Base-by-base conservation (phyloP, 2,888 invertebrate species). In the Calliopum simillimum region DNA sequence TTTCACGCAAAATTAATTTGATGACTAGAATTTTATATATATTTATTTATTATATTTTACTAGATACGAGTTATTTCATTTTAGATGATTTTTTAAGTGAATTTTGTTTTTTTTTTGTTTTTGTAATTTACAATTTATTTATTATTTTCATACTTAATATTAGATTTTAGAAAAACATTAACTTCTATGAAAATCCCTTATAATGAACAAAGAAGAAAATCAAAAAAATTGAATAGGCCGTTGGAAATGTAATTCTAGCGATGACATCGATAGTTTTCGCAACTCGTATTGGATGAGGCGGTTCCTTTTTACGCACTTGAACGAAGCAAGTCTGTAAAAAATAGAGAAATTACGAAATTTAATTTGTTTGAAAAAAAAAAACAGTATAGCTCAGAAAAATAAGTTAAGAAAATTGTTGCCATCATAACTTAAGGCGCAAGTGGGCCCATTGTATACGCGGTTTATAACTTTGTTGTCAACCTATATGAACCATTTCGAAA, bases 151-250 rank as follows among this genome's bases (percentile, higher is more conserved):
- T 46, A 63, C 11, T 53, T 76, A 76, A 49, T 13, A 43, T 65
- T 70, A 51, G 23, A 21, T 69, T 67, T 64, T 70, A 16, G 66
- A 67, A 58, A 58, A 67, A 67, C 69, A 64, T 65, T 74, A 73
- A 69, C 74, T 74, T 79, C 83, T 86, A 86, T 80, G 86, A 86
- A 82, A 93, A 93, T 88, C 93, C 94, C 88, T 94, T 95, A 89
- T 96, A 96, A 89, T 95, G 95, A 84, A 95, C 94, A 89, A 97
- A 97, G 90, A 97, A 97, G 89, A 96, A 96, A 86, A 95, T 93
- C 83, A 97, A 92, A 89, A 97, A 97, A 86, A 96, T 92, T 85
- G 95, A 93, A 88, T 95, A 97, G 84, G 96, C 95, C 80, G 94
- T 92, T 80, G 96, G 96, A 89, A 97, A 97, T 80, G 95, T 95